These are phyloP conservation scores for Lepidotrigona ventralis DNA, from an alignment of 1,140 invertebrate genomes.

Conservation along the genomic window DNA sequence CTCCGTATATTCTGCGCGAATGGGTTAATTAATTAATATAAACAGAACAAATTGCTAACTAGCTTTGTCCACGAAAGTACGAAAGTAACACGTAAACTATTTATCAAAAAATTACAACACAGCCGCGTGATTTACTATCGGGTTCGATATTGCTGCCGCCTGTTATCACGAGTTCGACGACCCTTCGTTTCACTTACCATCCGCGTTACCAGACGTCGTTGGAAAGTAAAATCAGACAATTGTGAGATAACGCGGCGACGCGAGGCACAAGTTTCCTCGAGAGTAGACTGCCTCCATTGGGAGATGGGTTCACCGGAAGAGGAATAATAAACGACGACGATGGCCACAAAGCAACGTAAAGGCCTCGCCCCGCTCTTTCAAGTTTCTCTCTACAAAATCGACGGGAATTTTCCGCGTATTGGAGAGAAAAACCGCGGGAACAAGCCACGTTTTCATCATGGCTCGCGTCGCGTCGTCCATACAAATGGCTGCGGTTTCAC, in stretches of 20 bases:
- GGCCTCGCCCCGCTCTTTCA: neutral
- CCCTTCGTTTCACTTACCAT: no score
- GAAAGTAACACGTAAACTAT: no score
- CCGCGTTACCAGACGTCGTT: neutral
- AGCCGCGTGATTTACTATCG: neutral
- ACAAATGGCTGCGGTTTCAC: neutral
- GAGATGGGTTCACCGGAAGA: conserved; percentile 2
- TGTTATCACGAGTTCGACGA: conserved; percentile 1
- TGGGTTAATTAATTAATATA: no score
- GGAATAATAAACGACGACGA: conserved; percentile 15
- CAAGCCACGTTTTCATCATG: conserved; percentile 3
- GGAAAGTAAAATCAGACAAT: neutral
- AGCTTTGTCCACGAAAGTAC: no score
- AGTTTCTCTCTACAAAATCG: neutral
- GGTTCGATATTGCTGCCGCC: neutral
- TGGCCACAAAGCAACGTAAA: neutral
- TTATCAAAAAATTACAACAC: no score
- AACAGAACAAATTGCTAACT: no score
- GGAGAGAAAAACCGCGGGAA: neutral
- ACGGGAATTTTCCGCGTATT: neutral
- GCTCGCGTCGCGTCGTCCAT: neutral
- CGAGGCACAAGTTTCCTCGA: neutral
- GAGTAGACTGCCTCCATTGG: neutral
- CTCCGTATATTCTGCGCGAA: no score
- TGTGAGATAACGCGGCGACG: neutral